Evolutionary conservation across 2,888 invertebrate species (phyloP).

Genomic region (Amphimallon solstitiale): DNA sequence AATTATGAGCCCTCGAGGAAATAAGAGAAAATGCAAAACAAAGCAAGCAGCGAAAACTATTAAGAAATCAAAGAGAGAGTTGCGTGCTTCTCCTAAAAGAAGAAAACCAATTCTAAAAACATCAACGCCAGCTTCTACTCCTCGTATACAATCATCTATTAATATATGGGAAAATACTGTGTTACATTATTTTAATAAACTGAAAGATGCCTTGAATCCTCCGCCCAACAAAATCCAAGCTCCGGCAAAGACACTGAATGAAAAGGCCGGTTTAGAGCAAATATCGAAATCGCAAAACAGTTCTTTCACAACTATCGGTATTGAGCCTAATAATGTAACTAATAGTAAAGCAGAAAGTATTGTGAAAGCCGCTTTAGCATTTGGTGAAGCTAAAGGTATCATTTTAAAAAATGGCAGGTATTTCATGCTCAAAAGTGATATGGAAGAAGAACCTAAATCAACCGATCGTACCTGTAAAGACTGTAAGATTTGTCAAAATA

Average conservation of each 20-base stretch:
- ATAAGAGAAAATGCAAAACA: neutral
- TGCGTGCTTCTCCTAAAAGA: too few species aligned
- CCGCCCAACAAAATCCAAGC: too few species aligned
- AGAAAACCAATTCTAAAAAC: neutral
- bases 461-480: neutral
- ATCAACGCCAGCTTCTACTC: too few species aligned
- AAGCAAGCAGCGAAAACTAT: neutral
- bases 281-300: neutral
- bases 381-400: constrained; percentile 45
- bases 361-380: constrained; percentile 45
- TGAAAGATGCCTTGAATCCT: constrained; percentile 35
- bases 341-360: constrained; percentile 42
- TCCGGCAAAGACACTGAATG: neutral
- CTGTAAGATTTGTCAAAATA: neutral
- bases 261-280: neutral
- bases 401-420: constrained; percentile 43
- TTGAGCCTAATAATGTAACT: too few species aligned
- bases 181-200: constrained; percentile 44
- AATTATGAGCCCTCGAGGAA: constrained; percentile 4
- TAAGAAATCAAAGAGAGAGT: neutral
- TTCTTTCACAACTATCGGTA: neutral
- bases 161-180: constrained; percentile 46
- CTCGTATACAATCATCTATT: neutral
- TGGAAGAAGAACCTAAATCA: neutral
- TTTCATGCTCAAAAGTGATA: constrained; percentile 38